phyloP scores from a whole-genome alignment of 2,888 invertebrate genomes.

The Eristalinus sepulchralis region DNA sequence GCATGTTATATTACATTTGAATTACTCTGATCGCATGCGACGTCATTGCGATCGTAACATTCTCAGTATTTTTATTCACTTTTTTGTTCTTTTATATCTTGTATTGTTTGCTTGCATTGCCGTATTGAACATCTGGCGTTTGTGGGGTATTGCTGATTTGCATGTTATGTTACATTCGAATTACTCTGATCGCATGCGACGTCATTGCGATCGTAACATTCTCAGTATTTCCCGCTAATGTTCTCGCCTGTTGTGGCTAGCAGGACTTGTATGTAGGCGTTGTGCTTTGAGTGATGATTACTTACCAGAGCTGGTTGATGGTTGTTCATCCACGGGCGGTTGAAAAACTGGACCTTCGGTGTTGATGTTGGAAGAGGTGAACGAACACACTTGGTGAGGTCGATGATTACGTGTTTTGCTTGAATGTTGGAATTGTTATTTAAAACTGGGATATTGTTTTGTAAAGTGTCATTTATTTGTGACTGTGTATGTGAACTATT shows the following conservation, averaged over 20 bases:
- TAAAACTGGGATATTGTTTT: not conserved
- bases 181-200: too few species aligned
- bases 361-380: not conserved
- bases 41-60: too few species aligned
- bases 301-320: not conserved
- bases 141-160: too few species aligned
- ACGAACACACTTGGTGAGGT: not conserved
- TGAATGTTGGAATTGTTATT: not conserved
- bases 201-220: too few species aligned
- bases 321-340: not conserved
- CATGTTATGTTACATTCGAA: too few species aligned
- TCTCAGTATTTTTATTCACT: too few species aligned
- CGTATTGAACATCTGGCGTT: too few species aligned
- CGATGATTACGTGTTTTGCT: not conserved
- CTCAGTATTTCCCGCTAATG: not conserved
- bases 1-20: too few species aligned
- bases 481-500: not conserved
- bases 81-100: too few species aligned
- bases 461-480: not conserved
- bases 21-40: too few species aligned
- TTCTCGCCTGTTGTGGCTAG: slow-evolving; percentile 19
- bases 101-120: too few species aligned
- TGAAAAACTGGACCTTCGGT: not conserved
- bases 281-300: not conserved
- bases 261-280: slow-evolving; percentile 28